phyloP scores from a whole-genome alignment of 2,113 vertebrate genomes.

The Apteryx owenii region DNA sequence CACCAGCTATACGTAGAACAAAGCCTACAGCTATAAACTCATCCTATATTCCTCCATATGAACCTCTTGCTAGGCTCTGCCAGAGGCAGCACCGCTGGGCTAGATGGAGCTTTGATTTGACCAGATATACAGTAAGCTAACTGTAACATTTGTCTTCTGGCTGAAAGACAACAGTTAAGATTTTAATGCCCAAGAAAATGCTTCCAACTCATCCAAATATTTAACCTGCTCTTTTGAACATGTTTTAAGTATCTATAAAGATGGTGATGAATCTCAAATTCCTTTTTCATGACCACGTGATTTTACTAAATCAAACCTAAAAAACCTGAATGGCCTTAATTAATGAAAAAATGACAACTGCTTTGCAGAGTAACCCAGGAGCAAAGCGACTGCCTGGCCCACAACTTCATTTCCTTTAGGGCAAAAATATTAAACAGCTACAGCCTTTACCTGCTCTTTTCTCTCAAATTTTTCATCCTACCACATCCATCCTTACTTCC shows the following conservation, averaged over 20 bases:
- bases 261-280: accelerated
- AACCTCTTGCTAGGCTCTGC: neutral
- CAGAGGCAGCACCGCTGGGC: neutral
- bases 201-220: neutral
- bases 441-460: neutral
- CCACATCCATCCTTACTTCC: neutral
- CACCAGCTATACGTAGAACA: neutral
- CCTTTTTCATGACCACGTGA: neutral
- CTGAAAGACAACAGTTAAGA: neutral
- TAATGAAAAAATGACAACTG: neutral
- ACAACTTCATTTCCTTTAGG: neutral
- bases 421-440: neutral
- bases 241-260: neutral
- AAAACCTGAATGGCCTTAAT: neutral
- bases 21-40: neutral
- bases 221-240: neutral
- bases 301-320: neutral
- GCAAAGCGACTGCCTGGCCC: neutral
- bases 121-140: neutral
- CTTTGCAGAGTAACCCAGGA: neutral
- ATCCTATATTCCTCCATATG: neutral
- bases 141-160: neutral
- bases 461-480: neutral
- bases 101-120: neutral
- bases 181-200: neutral